phyloP scores from a whole-genome alignment of 2,888 invertebrate genomes.

The Glaucopsyche alexis region DNA sequence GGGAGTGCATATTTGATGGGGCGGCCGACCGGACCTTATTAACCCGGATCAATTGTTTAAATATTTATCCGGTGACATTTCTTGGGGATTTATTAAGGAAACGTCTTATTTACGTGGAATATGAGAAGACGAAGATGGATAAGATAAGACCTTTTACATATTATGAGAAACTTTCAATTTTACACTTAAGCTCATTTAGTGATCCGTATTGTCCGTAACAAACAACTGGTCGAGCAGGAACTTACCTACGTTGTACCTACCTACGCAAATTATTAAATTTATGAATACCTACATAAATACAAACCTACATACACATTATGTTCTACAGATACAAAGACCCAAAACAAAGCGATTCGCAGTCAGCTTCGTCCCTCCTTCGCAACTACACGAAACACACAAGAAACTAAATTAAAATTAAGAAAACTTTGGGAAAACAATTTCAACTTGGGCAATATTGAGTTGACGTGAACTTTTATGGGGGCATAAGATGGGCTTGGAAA shows the following conservation, averaged over 20 bases:
- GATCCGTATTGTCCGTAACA: too few species aligned
- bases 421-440: conserved; percentile 21
- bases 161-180: too few species aligned
- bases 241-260: too few species aligned
- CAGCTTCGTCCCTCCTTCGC: not conserved
- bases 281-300: too few species aligned
- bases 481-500: not conserved
- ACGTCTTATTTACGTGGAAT: not conserved
- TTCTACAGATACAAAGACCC: not conserved
- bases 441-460: conserved; percentile 24
- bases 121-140: conserved; percentile 7
- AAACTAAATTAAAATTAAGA: conserved; percentile 16
- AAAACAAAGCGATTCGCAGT: not conserved
- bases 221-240: too few species aligned
- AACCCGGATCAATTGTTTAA: conserved; percentile 19
- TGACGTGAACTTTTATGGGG: conserved; percentile 21
- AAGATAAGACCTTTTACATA: not conserved
- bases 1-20: conserved; percentile 24
- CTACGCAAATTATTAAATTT: too few species aligned
- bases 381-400: conserved; percentile 2
- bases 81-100: conserved; percentile 13
- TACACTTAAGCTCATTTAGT: too few species aligned
- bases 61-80: conserved; percentile 12
- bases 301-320: too few species aligned
- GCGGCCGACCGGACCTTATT: conserved; percentile 17